Evolutionary conservation across 2,113 vertebrate species (phyloP).

Genomic region (Alethe diademata): DNA sequence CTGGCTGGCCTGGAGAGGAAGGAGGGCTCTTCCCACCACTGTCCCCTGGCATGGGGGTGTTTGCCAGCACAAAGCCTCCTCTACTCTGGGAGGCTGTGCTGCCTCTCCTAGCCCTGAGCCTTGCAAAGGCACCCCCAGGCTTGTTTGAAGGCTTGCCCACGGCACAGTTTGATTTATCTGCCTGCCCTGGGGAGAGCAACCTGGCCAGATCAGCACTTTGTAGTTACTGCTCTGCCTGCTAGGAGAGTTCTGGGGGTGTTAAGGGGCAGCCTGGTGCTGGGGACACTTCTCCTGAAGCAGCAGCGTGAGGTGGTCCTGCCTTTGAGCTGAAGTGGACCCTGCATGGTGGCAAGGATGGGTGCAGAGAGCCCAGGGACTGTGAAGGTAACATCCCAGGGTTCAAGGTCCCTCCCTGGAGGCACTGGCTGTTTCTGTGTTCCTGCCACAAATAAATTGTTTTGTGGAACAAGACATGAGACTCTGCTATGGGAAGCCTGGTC

Average conservation of each 20-base stretch:
- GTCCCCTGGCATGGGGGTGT: background rate
- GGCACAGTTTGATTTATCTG: background rate
- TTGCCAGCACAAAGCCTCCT: background rate
- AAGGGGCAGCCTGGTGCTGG: background rate
- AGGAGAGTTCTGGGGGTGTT: background rate
- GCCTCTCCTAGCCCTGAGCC: background rate
- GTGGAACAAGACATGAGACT: background rate
- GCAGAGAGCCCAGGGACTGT: background rate
- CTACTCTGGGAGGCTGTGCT: background rate
- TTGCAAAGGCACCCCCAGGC: background rate
- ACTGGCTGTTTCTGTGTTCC: background rate
- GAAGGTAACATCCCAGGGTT: too few species aligned
- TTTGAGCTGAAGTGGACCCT: background rate
- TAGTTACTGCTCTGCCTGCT: background rate
- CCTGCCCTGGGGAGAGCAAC: background rate
- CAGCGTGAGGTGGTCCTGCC: rapidly evolving
- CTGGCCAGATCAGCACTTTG: background rate
- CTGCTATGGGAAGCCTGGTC: background rate
- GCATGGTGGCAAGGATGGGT: background rate
- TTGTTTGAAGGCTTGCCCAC: background rate
- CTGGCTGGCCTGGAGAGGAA: background rate
- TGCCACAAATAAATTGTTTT: background rate
- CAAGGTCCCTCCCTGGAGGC: too few species aligned
- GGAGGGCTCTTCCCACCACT: background rate
- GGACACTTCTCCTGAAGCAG: background rate